Conservation (phyloP, 2,113 vertebrate species). For the Lophochroa leadbeateri region DNA sequence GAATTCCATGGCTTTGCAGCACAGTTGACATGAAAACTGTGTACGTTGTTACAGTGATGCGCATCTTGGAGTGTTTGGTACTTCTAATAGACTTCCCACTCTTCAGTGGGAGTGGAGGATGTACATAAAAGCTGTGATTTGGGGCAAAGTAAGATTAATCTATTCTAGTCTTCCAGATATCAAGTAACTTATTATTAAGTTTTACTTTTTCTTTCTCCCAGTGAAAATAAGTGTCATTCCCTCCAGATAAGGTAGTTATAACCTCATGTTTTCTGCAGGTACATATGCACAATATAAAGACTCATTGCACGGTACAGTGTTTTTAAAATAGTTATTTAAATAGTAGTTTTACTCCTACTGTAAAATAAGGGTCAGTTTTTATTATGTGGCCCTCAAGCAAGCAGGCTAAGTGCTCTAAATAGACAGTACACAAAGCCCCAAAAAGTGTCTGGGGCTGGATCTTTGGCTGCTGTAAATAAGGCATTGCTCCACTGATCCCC, state of each 20-base stretch:
- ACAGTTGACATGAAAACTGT: slow-evolving; percentile 57
- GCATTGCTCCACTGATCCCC: slow-evolving; percentile 53
- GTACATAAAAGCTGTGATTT: slow-evolving; percentile 52
- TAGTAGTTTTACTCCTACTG: slow-evolving; percentile 60
- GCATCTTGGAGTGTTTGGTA: slow-evolving; percentile 57
- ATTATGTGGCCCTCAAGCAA: slow-evolving; percentile 46
- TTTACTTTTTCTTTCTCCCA: slow-evolving; percentile 54
- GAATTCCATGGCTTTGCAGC: slow-evolving; percentile 42
- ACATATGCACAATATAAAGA: slow-evolving; percentile 71
- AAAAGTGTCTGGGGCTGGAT: slow-evolving; percentile 50
- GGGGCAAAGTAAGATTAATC: slow-evolving; percentile 57
- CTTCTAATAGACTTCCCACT: slow-evolving; percentile 39
- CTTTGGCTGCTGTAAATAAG: slow-evolving; percentile 64
- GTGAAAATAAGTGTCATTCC: slow-evolving; percentile 59
- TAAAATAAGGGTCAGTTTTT: slow-evolving; percentile 60
- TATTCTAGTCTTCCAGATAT: slow-evolving; percentile 72
- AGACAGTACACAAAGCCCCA: slow-evolving; percentile 55
- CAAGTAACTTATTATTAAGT: slow-evolving; percentile 62
- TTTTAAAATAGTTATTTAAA: slow-evolving; percentile 58
- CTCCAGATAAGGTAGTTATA: slow-evolving; percentile 52
- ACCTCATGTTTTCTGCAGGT: slow-evolving; percentile 68
- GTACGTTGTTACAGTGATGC: slow-evolving; percentile 48
- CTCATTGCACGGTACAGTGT: slow-evolving; percentile 70
- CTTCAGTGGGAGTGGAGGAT: not conserved
- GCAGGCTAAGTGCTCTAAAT: slow-evolving; percentile 61